Base-by-base conservation (phyloP, 2,113 vertebrate genomes). In the Isurus oxyrinchus region DNA sequence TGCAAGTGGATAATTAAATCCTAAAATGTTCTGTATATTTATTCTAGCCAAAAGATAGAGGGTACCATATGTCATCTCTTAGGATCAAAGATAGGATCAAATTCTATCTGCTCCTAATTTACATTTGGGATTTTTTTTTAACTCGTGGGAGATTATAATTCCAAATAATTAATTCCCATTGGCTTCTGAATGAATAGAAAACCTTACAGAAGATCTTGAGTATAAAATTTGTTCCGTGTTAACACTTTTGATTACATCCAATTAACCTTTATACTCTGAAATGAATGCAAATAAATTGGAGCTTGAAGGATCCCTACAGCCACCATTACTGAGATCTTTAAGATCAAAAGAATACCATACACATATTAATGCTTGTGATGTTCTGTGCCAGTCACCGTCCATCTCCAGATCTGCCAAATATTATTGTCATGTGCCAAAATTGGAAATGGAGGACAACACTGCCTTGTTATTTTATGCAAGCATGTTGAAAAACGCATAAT, bases 181-280 rank as follows among this genome's bases (percentile, higher is more conserved):
- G 94, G 67, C 44, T 72, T 95, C 67, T 95, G 67, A 95, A 67
- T 66, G 93, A 95, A 67, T 95, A 44, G 63, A 95, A 94, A 95
- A 69, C 11, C 93, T 13, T 7, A 95, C 19, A 95, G 93, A 66
- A 95, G n/a, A 95, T 55, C 44, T 69, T 31, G 66, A 72, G 44
- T 69, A 95, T 25, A 69, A 95, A 55, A 72, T 72, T 31, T 95
- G 67, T 95, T 67, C 66, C 72, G 49, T 95, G 27, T 95, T 95
- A 95, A 72, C 94, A 95, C 66, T 72, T 95, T 67, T 67, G 67
- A 95, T 95, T 72, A 76, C 44, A 72, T 55, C 66, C 40, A 95
- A 95, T 95, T 95, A 95, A 95, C 94, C 94, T 95, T 95, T 95
- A 72, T 95, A 95, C 66, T 72, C 94, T 72, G 94, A 95, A 72